Evolutionary conservation across 2,888 invertebrate genomes (phyloP), one percentile per base, ranked within the genome.

Genomic region (Erynnis tages): DNA sequence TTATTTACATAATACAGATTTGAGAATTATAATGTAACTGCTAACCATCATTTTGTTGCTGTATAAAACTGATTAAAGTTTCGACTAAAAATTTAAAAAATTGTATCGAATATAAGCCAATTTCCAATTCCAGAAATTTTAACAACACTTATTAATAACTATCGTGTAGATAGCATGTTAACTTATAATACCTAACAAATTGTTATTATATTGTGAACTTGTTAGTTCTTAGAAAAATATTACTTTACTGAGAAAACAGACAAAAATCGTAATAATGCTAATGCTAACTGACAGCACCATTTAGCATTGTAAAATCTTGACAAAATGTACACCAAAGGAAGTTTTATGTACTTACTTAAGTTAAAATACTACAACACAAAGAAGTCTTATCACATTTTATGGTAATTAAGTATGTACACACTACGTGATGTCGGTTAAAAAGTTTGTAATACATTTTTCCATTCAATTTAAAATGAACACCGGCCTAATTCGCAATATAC

Each of bases 1-100:
- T 78, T 79, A 82, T 87, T 79, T 81, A 83, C 78, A 84, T 70
- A 71, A 76, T 82, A 85, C 82, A 85, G 71, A 74, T 70, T 74
- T 61, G 71, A 73, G 6, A 21, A 21, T 34, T 77, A 74, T 63
- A 76, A 77, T 80, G 75, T 82, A 81, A 30, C 19, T 6, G 27
- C n/a, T 30, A 48, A 48, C n/a, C n/a, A n/a, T n/a, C n/a, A n/a
- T n/a, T n/a, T n/a, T n/a, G n/a, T 27, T 38, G 6, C 16, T 41
- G 23, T 10, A 16, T 41, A 41, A 14, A 29, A 17, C 27, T 8
- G 27, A 41, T 16, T 16, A 34, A 34, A 16, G 21, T 4, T n/a
- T n/a, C n/a, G 17, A n/a, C 17, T 11, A 11, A 4, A 5, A 37
- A 19, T 2, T 37, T 37, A 19, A 34, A 37, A 37, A 21, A 21